A percentile compares a stretch with the other conserved stretches of the same genome.
phyloP scores from a whole-genome alignment of 1,140 invertebrate genomes.

The Micrasema minimum region DNA sequence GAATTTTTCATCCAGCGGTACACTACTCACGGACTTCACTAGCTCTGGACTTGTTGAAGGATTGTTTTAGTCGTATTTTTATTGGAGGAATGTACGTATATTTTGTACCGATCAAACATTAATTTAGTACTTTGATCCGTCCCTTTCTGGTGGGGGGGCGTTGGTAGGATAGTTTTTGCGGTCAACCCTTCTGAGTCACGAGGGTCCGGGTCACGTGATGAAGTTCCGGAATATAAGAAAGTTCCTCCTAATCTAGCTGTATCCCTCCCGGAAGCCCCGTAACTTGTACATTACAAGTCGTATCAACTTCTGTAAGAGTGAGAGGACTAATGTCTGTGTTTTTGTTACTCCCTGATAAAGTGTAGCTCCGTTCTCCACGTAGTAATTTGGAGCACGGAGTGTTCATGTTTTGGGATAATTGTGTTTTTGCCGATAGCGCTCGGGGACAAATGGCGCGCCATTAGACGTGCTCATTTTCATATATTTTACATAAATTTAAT shows the following conservation, averaged over 20 bases:
- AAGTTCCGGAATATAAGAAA: slow-evolving; percentile 15
- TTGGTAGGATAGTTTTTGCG: neutral
- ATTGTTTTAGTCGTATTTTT: slow-evolving; percentile 17
- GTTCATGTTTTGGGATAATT: slow-evolving; percentile 49
- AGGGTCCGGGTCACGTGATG: slow-evolving; percentile 15
- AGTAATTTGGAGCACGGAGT: slow-evolving; percentile 37
- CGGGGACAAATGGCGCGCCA: slow-evolving; percentile 13
- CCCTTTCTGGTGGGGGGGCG: neutral
- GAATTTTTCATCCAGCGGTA: neutral
- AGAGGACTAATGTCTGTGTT: slow-evolving; percentile 14
- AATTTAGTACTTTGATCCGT: neutral
- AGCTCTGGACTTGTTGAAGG: slow-evolving; percentile 15
- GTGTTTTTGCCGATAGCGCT: slow-evolving; percentile 44
- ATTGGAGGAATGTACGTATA: neutral
- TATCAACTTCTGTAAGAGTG: slow-evolving; percentile 23
- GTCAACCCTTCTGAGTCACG: slow-evolving; percentile 23
- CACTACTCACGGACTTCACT: neutral
- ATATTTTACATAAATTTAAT: no score
- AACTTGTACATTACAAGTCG: slow-evolving; percentile 46
- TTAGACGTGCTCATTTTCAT: no score
- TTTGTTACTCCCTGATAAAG: slow-evolving; percentile 39
- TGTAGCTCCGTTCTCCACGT: slow-evolving; percentile 43
- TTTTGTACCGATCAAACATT: neutral
- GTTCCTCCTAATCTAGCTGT: slow-evolving; percentile 44
- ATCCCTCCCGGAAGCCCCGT: slow-evolving; percentile 36